Evolutionary conservation across 2,888 invertebrate genomes (phyloP), one percentile per base, ranked within the genome.

Genomic region (Tipula vernalis): DNA sequence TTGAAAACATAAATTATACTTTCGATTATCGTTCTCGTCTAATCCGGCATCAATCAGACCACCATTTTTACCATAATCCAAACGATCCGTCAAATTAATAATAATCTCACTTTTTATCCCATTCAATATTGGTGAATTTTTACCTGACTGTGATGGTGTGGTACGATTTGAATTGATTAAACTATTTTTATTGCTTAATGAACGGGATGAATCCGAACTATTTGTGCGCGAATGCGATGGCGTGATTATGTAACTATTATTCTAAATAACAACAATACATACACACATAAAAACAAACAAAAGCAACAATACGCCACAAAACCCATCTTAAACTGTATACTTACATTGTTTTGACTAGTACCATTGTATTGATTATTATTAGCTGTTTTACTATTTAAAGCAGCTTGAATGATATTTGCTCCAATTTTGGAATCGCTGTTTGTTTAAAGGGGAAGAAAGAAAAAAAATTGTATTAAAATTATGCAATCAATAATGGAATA

Each of bases 351-450:
- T 86, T 86, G 86, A 39, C 51, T 51, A 28, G 51, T 57, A 39
- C 86, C 86, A 86, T 86, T 86, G 12, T 71, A 71, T 5, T 57
- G 51, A 36, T 28, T 51, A 36, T 28, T 51, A 57, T 39, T 86
- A 5, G 57, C 90, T 87, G 92, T 91, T 89, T 93, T 93, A 87
- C 91, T 91, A 88, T 93, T 92, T 88, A 96, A 92, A 87, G 96
- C 96, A 87, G 96, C 94, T 87, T 96, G 95, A 89, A 96, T 96
- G 86, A 95, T 94, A 90, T 94, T 94, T 88, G 94, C 94, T 88
- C 96, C 96, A 89, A 95, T 92, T 90, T 94, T 95, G 88, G 94
- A 93, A 90, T 95, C 94, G 88, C 96, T 94, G 90, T 44, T 10
- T 0, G 41, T 39, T 4, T 13, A 12, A 0, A 83, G 83, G 13